A percentile compares a stretch with the other conserved stretches of the same genome.
Conservation (phyloP, 2,797 vertebrate genomes). For the Ficedula albicollis region DNA sequence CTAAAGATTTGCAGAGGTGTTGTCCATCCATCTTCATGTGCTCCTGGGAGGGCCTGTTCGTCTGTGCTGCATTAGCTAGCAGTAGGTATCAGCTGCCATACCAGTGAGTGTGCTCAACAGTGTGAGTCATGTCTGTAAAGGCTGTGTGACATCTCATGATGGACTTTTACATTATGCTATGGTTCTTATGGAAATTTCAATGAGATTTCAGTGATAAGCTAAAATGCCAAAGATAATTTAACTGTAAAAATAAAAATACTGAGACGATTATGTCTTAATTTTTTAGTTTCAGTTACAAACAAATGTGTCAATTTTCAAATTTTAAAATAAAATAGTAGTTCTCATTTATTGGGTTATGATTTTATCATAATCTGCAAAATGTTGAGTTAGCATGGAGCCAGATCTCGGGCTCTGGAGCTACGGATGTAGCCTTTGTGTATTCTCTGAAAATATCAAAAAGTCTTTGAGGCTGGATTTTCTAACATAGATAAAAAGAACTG, state of each 20-base stretch:
- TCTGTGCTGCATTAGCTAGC: background rate
- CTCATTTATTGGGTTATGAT: background rate
- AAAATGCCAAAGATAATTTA: background rate
- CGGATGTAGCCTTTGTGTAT: background rate
- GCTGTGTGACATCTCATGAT: background rate
- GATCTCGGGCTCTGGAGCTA: background rate
- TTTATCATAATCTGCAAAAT: background rate
- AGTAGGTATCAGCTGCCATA: background rate
- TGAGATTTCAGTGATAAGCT: background rate
- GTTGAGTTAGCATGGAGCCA: background rate
- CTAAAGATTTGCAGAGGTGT: background rate
- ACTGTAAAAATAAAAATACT: background rate
- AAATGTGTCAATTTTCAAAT: background rate
- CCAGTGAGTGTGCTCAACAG: rapidly evolving
- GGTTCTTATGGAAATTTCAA: background rate
- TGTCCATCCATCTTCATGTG: background rate
- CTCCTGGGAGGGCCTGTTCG: background rate
- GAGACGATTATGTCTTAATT: background rate
- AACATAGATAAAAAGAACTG: background rate
- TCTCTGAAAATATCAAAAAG: background rate
- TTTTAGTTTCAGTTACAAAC: background rate
- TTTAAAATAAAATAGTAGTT: background rate
- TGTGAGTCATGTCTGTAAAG: background rate
- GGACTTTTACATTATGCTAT: background rate
- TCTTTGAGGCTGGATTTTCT: background rate